Evolutionary conservation across 1,140 invertebrate species (phyloP), one percentile per base, ranked within the genome.

Genomic region (Scylla paramamosain): DNA sequence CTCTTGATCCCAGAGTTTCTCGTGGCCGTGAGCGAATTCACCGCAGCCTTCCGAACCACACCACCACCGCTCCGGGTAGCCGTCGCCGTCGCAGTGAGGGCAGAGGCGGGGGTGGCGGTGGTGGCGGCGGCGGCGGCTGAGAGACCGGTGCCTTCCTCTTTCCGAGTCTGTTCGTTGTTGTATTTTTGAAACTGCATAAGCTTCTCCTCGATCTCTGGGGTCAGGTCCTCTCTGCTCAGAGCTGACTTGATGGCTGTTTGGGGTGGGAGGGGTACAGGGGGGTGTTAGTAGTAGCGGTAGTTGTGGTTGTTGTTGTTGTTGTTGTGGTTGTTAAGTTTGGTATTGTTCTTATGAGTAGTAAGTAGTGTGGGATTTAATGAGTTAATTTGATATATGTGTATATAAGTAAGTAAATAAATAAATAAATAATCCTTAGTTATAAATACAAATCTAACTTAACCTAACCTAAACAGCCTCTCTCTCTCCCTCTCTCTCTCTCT

Each of bases 121-220:
- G 84, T 45, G 25, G 39, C 89, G 8, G 67, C 59, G 4, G 59
- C 31, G 52, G 93, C 59, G 98, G 97, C 98, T 98, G 86, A 39
- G 1, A 90, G 86, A 8, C 25, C 16, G 20, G 10, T 14, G 12
- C 16, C 48, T 0, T 95, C 94, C 96, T 98, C 98, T 59, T 95
- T 95, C 87, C 84, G 82, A 28, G 96, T 98, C 98, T 96, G 95
- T 83, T 95, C 95, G 96, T 98, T 98, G 96, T 99, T 98, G 96
- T 99, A 98, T 48, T 98, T 97, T 97, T 99, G 99, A 95, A 99
- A 97, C 96, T 98, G 98, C 4, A 99, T 97, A 31, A 99, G 97
- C 96, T 99, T 99, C 96, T 99, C 99, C 97, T 99, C 98, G 88
- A 99, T 98, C 97, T 99, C 99, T 0, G 99, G 99, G 97, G 99